Evolutionary conservation across 2,113 vertebrate genomes (phyloP).

Genomic region (Pterocles orientalis): DNA sequence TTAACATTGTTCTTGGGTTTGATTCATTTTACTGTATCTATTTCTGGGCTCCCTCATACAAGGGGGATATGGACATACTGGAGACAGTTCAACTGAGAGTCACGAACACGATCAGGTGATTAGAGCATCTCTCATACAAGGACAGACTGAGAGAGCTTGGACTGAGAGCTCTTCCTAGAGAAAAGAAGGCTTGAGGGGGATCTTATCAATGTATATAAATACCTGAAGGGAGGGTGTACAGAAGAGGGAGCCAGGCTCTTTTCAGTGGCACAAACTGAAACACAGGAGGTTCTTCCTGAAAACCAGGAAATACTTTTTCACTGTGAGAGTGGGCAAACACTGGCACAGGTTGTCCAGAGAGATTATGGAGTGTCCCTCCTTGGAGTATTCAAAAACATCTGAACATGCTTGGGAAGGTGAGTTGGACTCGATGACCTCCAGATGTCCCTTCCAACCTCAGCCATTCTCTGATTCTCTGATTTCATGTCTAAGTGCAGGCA

Average conservation of each 20-base stretch:
- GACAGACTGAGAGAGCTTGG: too few relatives aligned
- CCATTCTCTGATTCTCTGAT: neutral
- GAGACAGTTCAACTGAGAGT: too few relatives aligned
- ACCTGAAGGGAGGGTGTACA: fast-evolving
- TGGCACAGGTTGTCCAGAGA: too few relatives aligned
- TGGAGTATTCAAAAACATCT: neutral
- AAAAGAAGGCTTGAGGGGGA: fast-evolving
- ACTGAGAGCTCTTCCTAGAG: too few relatives aligned
- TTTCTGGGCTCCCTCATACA: neutral
- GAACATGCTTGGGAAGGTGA: neutral
- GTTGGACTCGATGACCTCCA: neutral
- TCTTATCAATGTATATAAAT: neutral
- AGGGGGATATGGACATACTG: too few relatives aligned
- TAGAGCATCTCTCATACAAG: too few relatives aligned
- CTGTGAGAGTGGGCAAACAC: too few relatives aligned
- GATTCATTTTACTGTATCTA: neutral
- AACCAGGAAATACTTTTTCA: neutral
- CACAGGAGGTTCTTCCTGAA: neutral
- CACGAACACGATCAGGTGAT: too few relatives aligned
- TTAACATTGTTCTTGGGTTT: neutral
- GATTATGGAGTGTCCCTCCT: too few relatives aligned
- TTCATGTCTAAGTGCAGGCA: neutral
- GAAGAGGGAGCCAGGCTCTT: neutral
- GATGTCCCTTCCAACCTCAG: neutral
- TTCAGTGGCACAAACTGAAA: neutral